phyloP scores from a whole-genome alignment of 1,140 invertebrate genomes.

The Belonocnema kinseyi region DNA sequence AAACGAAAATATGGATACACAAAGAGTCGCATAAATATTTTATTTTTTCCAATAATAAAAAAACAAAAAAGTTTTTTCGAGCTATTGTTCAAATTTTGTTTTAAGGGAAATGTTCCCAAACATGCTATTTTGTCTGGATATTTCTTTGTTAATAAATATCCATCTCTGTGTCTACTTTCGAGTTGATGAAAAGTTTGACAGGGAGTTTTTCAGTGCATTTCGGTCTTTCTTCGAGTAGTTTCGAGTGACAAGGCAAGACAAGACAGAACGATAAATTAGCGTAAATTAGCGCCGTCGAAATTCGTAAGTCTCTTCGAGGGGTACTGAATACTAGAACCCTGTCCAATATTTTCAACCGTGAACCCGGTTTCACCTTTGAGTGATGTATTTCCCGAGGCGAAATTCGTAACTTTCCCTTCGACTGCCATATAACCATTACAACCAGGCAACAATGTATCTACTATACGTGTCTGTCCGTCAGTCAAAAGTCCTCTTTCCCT shows the following conservation, averaged over 20 bases:
- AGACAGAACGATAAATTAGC: conserved; percentile 17
- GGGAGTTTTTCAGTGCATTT: background rate
- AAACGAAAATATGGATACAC: background rate
- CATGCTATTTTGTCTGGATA: too few species aligned
- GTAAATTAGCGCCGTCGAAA: conserved; percentile 1
- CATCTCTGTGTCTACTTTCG: too few species aligned
- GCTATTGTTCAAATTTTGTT: background rate
- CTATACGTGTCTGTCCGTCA: conserved; percentile 9
- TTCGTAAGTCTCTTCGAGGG: conserved; percentile 17
- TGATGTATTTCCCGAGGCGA: conserved; percentile 18
- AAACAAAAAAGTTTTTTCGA: background rate
- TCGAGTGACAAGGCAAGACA: background rate
- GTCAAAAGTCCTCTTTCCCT: conserved; percentile 8
- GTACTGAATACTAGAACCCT: conserved; percentile 3
- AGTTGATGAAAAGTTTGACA: too few species aligned
- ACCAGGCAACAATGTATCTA: background rate
- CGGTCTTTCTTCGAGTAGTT: background rate
- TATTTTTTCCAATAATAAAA: background rate
- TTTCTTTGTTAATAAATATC: too few species aligned
- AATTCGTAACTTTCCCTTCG: conserved; percentile 13
- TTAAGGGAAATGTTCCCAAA: too few species aligned
- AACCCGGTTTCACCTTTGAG: background rate
- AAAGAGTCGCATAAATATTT: background rate
- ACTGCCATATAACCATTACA: background rate
- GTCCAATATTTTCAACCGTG: conserved; percentile 9